A percentile compares a stretch with the other conserved stretches of the same genome.
phyloP scores from a whole-genome alignment of 2,113 vertebrate genomes.

The Gymnocephalus cernua region DNA sequence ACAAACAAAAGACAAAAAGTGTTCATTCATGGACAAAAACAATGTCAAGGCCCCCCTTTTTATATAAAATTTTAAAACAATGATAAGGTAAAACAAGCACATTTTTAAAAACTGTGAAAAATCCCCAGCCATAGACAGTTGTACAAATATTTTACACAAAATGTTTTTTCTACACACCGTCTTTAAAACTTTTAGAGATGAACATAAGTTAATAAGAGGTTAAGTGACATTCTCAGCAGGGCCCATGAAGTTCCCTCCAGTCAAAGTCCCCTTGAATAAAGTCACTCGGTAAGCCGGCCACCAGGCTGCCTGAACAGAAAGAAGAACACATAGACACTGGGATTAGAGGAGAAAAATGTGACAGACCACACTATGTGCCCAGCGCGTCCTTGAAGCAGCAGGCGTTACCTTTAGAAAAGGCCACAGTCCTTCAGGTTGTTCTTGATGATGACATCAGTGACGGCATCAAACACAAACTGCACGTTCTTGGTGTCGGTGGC shows the following conservation, averaged over 20 bases:
- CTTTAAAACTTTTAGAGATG: conserved; percentile 90
- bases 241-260: conserved; percentile 80
- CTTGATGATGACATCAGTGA: conserved; percentile 99
- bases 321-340: not conserved
- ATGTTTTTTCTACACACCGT: conserved; percentile 82
- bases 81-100: conserved; percentile 87
- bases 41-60: conserved; percentile 80
- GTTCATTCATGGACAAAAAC: conserved; percentile 53
- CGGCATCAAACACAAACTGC: conserved; percentile 98
- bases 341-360: conserved; percentile 17
- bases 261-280: conserved; percentile 66
- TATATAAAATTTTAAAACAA: conserved; percentile 82
- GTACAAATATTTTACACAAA: conserved; percentile 92
- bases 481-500: conserved; percentile 99
- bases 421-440: conserved; percentile 99
- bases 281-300: conserved; percentile 55
- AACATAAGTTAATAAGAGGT: conserved; percentile 86
- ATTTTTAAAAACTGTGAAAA: conserved; percentile 78
- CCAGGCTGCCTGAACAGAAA: conserved; percentile 51
- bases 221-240: conserved; percentile 79
- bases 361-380: no score
- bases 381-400: not conserved
- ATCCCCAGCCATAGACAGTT: conserved; percentile 89
- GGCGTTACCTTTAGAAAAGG: conserved; percentile 89
- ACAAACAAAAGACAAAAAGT: conserved; percentile 56